Conservation (phyloP, 2,113 vertebrate species). For the Zapus hudsonius region DNA sequence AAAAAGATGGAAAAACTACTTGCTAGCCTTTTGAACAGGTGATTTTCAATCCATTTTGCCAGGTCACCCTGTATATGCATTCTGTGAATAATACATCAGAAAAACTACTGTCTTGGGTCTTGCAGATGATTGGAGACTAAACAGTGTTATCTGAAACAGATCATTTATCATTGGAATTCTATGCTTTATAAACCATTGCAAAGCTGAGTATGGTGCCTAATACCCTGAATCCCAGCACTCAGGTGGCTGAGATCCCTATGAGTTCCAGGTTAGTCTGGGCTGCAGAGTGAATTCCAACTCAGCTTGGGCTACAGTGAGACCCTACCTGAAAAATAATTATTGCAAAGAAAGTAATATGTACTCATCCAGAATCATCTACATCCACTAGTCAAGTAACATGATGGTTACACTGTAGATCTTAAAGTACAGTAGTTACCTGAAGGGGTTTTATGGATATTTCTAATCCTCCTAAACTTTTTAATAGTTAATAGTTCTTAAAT, state of each 20-base stretch:
- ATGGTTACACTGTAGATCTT: background rate
- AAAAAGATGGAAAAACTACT: slow-evolving; percentile 90
- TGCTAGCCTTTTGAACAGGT: slow-evolving; percentile 89
- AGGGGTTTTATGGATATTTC: background rate
- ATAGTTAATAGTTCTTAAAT: background rate
- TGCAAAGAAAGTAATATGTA: background rate
- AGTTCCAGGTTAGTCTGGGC: too few species aligned
- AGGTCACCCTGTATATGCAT: background rate
- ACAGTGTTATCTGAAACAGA: background rate
- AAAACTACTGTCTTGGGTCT: background rate
- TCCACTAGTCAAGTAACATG: background rate
- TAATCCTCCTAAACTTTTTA: background rate
- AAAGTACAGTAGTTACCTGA: background rate
- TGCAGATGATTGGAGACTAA: background rate
- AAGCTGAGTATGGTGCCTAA: too few species aligned
- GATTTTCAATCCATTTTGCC: slow-evolving; percentile 33
- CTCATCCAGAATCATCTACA: background rate
- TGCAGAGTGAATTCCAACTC: too few species aligned
- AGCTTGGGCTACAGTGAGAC: too few species aligned
- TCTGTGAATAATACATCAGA: background rate
- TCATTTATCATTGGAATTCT: slow-evolving; percentile 10
- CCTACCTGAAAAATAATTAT: background rate
- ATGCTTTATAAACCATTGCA: background rate
- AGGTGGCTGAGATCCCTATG: too few species aligned
- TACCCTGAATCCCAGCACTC: too few species aligned